A percentile compares a stretch with the other conserved stretches of the same genome.
These are phyloP conservation scores for Parotocinclus haroldoi DNA, from an alignment of 2,797 vertebrate genomes.

Conservation along the genomic window DNA sequence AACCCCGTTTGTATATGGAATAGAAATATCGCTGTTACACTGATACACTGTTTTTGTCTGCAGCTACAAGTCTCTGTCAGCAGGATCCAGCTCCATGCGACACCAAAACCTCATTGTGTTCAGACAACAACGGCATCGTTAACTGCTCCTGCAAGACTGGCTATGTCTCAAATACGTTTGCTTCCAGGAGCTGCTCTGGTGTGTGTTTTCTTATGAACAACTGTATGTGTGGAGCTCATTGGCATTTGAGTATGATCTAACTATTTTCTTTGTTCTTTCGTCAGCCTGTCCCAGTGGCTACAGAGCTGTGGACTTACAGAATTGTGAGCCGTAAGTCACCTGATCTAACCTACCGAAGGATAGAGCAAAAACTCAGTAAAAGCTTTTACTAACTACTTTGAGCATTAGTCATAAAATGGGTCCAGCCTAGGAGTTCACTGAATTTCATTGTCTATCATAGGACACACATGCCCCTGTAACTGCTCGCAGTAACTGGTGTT, in stretches of 20 bases:
- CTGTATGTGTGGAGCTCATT: neutral
- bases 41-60: too few relatives aligned
- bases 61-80: constrained; percentile 43
- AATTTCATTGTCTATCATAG: too few relatives aligned
- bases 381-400: too few relatives aligned
- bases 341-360: neutral
- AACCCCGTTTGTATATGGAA: too few relatives aligned
- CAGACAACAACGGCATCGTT: fast-evolving
- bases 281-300: constrained; percentile 69
- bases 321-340: constrained; percentile 62
- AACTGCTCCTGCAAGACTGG: constrained; percentile 61
- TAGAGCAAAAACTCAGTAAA: too few relatives aligned
- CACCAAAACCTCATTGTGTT: constrained; percentile 40
- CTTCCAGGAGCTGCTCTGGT: constrained; percentile 65
- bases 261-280: neutral
- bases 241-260: neutral
- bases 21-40: too few relatives aligned
- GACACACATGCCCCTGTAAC: too few relatives aligned
- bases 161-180: constrained; percentile 53
- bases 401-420: too few relatives aligned
- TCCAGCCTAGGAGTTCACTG: too few relatives aligned
- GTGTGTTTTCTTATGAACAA: constrained; percentile 10
- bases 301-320: constrained; percentile 30
- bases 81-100: constrained; percentile 56
- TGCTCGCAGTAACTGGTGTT: too few relatives aligned